Evolutionary conservation across 2,113 vertebrate species (phyloP), one percentile per base, ranked within the genome.

Genomic region (Eonycteris spelaea): DNA sequence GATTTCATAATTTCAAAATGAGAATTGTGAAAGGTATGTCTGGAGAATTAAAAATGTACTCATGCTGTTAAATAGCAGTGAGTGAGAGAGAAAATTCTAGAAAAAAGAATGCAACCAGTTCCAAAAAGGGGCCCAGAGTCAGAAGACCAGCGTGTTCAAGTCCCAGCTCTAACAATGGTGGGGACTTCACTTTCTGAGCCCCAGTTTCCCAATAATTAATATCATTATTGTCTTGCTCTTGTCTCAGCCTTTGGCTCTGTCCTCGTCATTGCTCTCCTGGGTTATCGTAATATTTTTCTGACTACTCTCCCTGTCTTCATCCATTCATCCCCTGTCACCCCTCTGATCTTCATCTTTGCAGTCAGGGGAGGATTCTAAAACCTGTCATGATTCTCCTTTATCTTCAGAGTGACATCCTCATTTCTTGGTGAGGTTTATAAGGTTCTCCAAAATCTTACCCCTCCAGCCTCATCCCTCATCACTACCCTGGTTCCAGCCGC

Each of bases 1-100:
- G 19, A 67, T 82, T 95, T 95, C 43, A n/a, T 73, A 24, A 88
- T 88, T 96, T 96, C 38, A 74, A 65, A 94, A 63, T 21, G 7
- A 86, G 16, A 6, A 40, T 33, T 19, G 14, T 68, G 78, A 59
- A 73, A 88, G 14, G 43, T 22, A 1, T 88, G 87, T 38, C 38
- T 79, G 16, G 71, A 90, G 24, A 88, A 85, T 71, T 78, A 73
- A 94, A 82, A 57, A 22, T 45, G 4, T 63, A 40, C 57, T 59
- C 73, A 84, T 0, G 22, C 15, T 43, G 6, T 63, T 71, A 43
- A 35, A 63, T 18, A 45, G 16, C 16, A 75, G 15, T n/a, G 57
- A 79, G 30, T 22, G 30, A n/a, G 35, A 65, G 75, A 74, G 43
- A 82, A 33, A 43, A 89, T 86, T 93, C 43, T 74, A 77, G 61